Evolutionary conservation across 1,140 invertebrate species (phyloP), one percentile per base, ranked within the genome.

Genomic region (Brachionus calyciflorus): DNA sequence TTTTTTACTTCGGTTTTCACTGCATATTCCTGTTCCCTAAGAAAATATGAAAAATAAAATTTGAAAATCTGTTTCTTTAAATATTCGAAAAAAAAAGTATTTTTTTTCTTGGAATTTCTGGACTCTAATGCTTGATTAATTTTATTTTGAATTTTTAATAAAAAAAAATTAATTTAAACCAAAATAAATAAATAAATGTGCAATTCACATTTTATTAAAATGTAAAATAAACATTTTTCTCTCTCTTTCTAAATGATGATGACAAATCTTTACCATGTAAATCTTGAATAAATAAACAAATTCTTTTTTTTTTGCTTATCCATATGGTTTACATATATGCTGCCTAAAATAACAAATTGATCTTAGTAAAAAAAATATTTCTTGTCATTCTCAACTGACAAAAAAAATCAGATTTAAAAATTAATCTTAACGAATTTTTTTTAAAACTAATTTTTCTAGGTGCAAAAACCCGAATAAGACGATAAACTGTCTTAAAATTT

Each of bases 21-120:
- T 37, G 3, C 9, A 9, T 9, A 37, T 5, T 37, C 33, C 33
- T 37, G 33, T 60, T 19, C 55, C 30, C 19, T 26, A 7, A 37
- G 12, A 24, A 26, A 55, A 55, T n/a, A 55, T 14, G 24, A 55
- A 26, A 26, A 60, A 60, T 33, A 60, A 19, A 60, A 60, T n/a
- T n/a, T n/a, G n/a, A 60, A 37, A 60, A 60, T 60, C 55, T 60
- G 55, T 60, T 60, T 60, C 55, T 60, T 37, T 60, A 33, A 60
- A 33, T 33, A 60, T 33, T 17, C 33, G 30, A 60, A 60, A 60
- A 3, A 37, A 37, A 9, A 37, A 37, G 9, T 37, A 37, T 37
- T 37, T 37, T 37, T 37, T 37, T 37, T 37, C n/a, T n/a, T 55
- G 28, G 24, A 28, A 26, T 55, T 26, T 28, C 33, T 26, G 9